Evolutionary conservation across 2,113 vertebrate genomes (phyloP), one percentile per base, ranked within the genome.

Genomic region (Macquaria australasica): DNA sequence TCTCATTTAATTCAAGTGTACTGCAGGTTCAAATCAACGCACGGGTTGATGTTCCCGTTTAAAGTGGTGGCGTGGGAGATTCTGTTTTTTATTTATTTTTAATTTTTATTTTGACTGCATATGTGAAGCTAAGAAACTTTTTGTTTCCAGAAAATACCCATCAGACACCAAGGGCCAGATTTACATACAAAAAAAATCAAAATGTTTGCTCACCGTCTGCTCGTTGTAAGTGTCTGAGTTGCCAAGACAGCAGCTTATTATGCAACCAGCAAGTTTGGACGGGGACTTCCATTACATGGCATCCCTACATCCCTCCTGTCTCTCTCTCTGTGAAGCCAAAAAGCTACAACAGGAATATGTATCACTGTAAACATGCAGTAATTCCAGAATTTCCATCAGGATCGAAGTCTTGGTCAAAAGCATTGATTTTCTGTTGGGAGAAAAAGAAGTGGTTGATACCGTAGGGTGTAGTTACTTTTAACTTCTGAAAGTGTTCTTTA

Each of bases 1-100:
- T 39, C 86, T 84, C 37, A 39, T 83, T 89, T 73, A 20, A 63
- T 83, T 83, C 63, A 86, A 88, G 78, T 71, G 79, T 68, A 58
- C 80, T 72, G 34, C 56, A 83, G 78, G 73, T 79, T 64, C 45
- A 85, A 70, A 75, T 67, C 45, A 43, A 63, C n/a, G 8, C 72
- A 31, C 41, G 34, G 28, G 86, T 70, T 67, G 59, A 56, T 68
- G 23, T 51, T 76, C 31, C 21, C 45, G 15, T 77, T 74, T 56
- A 63, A 82, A 68, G 74, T 62, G 37, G 25, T 28, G 66, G 77
- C 67, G 55, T n/a, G 80, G 55, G 67, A 73, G 68, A 45, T 37
- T n/a, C 50, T 59, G 20, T 59, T 79, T 81, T 21, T 0, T 59
- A 15, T 16, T 50, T 31, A 31, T 31, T 53, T 68, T n/a, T n/a